Evolutionary conservation across 2,888 invertebrate species (phyloP).

Genomic region (Rhagonycha fulva): DNA sequence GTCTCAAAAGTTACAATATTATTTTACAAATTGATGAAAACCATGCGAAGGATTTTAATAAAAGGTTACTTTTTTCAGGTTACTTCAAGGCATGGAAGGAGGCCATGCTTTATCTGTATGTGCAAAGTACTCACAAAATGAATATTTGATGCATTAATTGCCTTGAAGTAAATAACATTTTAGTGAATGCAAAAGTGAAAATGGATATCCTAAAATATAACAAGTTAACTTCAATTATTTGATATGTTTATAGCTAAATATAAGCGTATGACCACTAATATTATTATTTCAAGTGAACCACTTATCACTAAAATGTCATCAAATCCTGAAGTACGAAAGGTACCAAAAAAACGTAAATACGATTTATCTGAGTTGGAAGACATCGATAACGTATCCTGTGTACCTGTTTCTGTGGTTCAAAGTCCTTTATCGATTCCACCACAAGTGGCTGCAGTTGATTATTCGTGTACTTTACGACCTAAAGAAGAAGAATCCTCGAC

Average conservation of each 20-base stretch:
- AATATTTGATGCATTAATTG: slow-evolving; percentile 4
- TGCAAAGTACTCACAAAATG: slow-evolving; percentile 8
- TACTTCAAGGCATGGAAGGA: slow-evolving; percentile 28
- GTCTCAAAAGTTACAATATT: neutral
- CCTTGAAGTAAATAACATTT: neutral
- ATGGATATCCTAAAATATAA: neutral
- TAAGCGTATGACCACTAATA: slow-evolving; percentile 16
- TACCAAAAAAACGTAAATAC: slow-evolving; percentile 93
- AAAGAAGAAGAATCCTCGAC: slow-evolving; percentile 44
- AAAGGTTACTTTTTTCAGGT: slow-evolving; percentile 17
- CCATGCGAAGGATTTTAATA: neutral
- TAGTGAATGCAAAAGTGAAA: neutral
- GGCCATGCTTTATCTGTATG: slow-evolving; percentile 22
- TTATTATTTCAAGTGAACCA: slow-evolving; percentile 7
- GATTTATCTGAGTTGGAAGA: slow-evolving; percentile 79
- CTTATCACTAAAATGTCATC: slow-evolving; percentile 19
- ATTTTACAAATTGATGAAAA: neutral
- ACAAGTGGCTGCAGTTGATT: slow-evolving; percentile 52
- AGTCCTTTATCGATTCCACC: slow-evolving; percentile 50
- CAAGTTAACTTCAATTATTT: neutral
- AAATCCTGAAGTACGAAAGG: slow-evolving; percentile 64
- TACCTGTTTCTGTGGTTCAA: slow-evolving; percentile 52
- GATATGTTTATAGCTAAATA: slow-evolving; percentile 27
- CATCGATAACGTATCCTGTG: slow-evolving; percentile 54
- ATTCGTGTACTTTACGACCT: slow-evolving; percentile 45